phyloP scores from a whole-genome alignment of 2,797 vertebrate species.

The Brachyalestes nurse region DNA sequence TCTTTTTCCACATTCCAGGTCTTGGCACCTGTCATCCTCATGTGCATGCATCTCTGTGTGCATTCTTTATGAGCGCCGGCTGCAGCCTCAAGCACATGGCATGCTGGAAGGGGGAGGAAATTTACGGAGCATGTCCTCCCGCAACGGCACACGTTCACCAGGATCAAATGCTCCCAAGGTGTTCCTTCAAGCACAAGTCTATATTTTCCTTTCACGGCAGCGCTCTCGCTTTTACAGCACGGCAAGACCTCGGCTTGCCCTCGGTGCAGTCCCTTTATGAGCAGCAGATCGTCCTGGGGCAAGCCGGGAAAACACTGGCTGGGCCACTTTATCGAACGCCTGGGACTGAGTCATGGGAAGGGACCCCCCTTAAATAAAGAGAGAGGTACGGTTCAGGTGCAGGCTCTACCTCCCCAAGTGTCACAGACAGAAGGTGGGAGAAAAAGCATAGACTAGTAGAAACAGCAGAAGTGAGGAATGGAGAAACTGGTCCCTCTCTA shows the following conservation, averaged over 20 bases:
- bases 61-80: conserved; percentile 66
- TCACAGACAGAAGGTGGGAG: conserved; percentile 31
- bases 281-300: conserved; percentile 70
- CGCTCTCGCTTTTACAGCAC: conserved; percentile 65
- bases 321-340: conserved; percentile 65
- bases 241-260: conserved; percentile 69
- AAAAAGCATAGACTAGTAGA: conserved; percentile 27
- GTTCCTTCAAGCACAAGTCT: conserved; percentile 54
- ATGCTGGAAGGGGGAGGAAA: conserved; percentile 53
- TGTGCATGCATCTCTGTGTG: conserved; percentile 54
- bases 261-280: conserved; percentile 72
- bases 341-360: conserved; percentile 60
- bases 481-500: conserved; percentile 42
- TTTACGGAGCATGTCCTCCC: conserved; percentile 75
- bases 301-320: conserved; percentile 71
- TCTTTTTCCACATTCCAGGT: conserved; percentile 45
- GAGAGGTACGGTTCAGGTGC: conserved; percentile 61
- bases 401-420: conserved; percentile 56
- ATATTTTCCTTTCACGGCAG: conserved; percentile 61
- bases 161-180: conserved; percentile 76
- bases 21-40: conserved; percentile 75
- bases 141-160: conserved; percentile 64
- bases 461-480: conserved; percentile 40
- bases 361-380: conserved; percentile 52
- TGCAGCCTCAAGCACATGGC: conserved; percentile 58